A percentile compares a stretch with the other conserved stretches of the same genome.
Evolutionary conservation across 2,797 vertebrate species (phyloP).

Genomic region (Sciurus carolinensis): DNA sequence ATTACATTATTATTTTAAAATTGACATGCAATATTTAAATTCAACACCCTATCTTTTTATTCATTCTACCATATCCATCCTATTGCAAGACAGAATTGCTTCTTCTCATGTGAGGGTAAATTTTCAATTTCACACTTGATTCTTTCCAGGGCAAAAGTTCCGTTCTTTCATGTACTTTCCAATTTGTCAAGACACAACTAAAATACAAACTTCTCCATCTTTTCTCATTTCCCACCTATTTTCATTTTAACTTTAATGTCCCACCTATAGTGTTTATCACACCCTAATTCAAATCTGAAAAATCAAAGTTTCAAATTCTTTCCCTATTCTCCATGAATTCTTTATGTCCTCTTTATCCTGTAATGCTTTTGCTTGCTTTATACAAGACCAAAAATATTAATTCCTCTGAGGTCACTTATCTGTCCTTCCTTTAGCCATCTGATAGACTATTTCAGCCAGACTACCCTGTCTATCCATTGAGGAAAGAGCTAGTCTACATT

Average conservation of each 20-base stretch:
- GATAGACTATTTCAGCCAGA: background rate
- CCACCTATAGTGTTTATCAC: background rate
- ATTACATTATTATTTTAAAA: slow-evolving; percentile 3
- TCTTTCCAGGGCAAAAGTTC: background rate
- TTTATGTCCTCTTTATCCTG: background rate
- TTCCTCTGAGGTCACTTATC: background rate
- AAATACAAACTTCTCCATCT: background rate
- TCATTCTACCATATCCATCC: background rate
- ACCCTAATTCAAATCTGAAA: background rate
- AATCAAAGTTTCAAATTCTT: background rate
- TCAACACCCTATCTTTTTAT: background rate
- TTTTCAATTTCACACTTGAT: background rate
- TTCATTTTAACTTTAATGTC: background rate
- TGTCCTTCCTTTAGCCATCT: background rate
- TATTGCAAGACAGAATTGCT: background rate
- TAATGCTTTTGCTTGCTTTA: slow-evolving; percentile 27
- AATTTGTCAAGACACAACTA: background rate
- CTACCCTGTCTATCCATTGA: background rate
- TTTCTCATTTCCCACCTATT: background rate
- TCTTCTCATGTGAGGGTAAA: background rate
- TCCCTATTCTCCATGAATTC: background rate
- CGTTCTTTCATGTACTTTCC: background rate
- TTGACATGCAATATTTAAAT: background rate
- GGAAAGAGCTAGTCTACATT: background rate
- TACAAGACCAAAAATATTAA: background rate